Evolutionary conservation across 1,140 invertebrate species (phyloP), one percentile per base, ranked within the genome.

Genomic region (Papilio glaucus): DNA sequence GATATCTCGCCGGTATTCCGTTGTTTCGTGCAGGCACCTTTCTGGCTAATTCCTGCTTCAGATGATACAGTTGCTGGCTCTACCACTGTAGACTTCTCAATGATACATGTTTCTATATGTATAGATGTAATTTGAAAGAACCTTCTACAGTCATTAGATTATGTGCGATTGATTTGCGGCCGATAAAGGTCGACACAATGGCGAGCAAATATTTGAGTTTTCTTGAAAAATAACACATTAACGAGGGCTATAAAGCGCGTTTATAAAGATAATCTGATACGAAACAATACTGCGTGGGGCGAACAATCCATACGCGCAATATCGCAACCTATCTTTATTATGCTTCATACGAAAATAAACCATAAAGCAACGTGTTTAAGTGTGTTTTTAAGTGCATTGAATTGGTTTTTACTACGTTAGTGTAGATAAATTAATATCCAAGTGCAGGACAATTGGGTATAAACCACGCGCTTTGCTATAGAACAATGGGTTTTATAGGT

Each of bases 211-310:
- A 72, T 76, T 72, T 72, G 71, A 73, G n/a, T 78, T 75, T 77
- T 78, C 73, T 69, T 73, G 72, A 78, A 80, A 77, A 80, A 82
- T 75, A 72, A 61, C 70, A 63, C 77, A 75, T 83, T 81, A 81
- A 81, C 76, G 75, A 76, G 72, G 65, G 53, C 69, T 67, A 77
- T 82, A 84, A 82, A 84, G 71, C 62, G 41, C 72, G 62, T 63
- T 67, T 77, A 80, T 82, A 80, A 83, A 82, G 82, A 84, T 84
- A 84, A 84, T 80, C 62, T 72, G 65, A 63, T 63, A 53, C 49
- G 70, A 74, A 77, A 81, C 76, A 81, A 78, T 79, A 68, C 72
- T 69, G 42, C 60, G 41, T 41, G 69, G 57, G 53, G 60, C 65
- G 10, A 60, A 24, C 24, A 7, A 41, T 57, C 26, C 18, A 53